Evolutionary conservation across 1,140 invertebrate species (phyloP), one percentile per base, ranked within the genome.

Genomic region (Acyrthosiphon pisum): DNA sequence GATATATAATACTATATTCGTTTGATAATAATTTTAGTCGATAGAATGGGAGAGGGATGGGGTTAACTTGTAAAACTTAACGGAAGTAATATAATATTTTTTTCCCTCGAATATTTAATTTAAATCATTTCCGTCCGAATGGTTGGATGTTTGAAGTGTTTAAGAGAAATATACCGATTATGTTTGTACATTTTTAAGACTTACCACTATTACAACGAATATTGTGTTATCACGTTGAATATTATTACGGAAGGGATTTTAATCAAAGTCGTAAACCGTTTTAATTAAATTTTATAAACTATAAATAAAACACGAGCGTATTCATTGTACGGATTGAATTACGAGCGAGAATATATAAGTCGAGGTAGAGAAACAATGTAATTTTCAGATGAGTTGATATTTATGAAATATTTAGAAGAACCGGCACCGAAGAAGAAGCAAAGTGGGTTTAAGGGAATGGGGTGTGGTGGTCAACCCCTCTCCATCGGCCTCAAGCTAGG

Each of bases 241-340:
- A 20, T 20, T 46, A 86, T 30, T 9, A n/a, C 30, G 44, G 46
- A 30, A 48, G 30, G 48, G 48, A 37, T 53, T 89, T 89, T 89
- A 89, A 89, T 89, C 87, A 89, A 89, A 89, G 35, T 53, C 87
- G 87, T 89, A 89, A 89, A 89, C 37, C 48, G 35, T 89, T 56
- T 53, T 53, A 89, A 89, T 89, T 56, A 56, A 89, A 89, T 89
- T 86, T n/a, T 41, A 86, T 86, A 86, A 37, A 50, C n/a, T 50
- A 20, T 35, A 50, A 50, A 23, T 22, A 35, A 53, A 88, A 88
- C 46, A 35, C 48, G 23, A 53, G 87, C 18, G 44, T 35, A 50
- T 88, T 87, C 7, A 87, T 87, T 48, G 44, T 87, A 23, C 44
- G n/a, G 22, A 89, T 89, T 41, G 44, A 41, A 48, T 87, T 46